phyloP scores from a whole-genome alignment of 92 coral and sea anemone genomes.

The Parazoanthus swiftii region DNA sequence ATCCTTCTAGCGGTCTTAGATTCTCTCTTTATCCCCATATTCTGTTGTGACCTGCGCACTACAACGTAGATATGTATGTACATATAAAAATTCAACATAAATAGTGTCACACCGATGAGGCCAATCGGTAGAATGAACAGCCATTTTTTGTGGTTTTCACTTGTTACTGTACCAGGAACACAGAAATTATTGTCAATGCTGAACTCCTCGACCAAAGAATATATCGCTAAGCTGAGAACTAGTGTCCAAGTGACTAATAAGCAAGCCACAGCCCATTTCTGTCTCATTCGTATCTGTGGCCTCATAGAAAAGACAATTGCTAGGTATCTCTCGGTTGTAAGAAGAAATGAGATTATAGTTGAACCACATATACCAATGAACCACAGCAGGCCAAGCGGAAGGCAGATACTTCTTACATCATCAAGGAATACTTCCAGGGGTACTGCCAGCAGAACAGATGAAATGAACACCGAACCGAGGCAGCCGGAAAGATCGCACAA shows the following conservation, averaged over 20 bases:
- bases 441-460: background rate
- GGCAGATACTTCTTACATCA: constrained; percentile 44
- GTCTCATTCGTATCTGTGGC: constrained; percentile 54
- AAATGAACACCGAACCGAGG: background rate
- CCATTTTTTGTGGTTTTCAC: constrained; percentile 51
- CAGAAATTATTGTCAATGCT: constrained; percentile 58
- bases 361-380: constrained; percentile 57
- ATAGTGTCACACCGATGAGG: constrained; percentile 52
- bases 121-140: constrained; percentile 61
- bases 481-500: constrained; percentile 27
- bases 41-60: constrained; percentile 65
- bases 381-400: constrained; percentile 75
- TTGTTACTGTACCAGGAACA: constrained; percentile 70
- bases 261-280: constrained; percentile 29
- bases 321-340: constrained; percentile 67
- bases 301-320: constrained; percentile 75
- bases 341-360: constrained; percentile 52
- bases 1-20: constrained; percentile 71
- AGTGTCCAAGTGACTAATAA: constrained; percentile 28
- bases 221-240: constrained; percentile 55
- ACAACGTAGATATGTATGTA: constrained; percentile 66
- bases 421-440: constrained; percentile 39
- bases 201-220: constrained; percentile 58
- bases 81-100: constrained; percentile 51
- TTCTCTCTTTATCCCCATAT: constrained; percentile 70